Percentiles rank a stretch among this genome's conserved stretches.
phyloP scores from a whole-genome alignment of 2,888 invertebrate species.

The Neocrepidodera transversa region DNA sequence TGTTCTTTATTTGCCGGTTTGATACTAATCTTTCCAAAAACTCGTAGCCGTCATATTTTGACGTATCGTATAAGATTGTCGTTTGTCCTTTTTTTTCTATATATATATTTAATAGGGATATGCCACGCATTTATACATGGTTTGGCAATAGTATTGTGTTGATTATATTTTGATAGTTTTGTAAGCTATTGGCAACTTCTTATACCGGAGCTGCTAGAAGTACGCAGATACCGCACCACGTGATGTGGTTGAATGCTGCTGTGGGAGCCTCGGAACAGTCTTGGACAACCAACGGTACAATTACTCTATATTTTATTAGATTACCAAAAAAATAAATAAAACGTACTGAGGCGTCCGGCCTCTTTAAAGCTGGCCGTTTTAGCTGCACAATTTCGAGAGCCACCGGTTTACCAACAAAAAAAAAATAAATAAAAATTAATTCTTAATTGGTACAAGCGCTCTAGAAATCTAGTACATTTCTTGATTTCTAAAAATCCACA shows the following conservation, averaged over 20 bases:
- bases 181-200: slow-evolving; percentile 58
- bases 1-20: slow-evolving; percentile 39
- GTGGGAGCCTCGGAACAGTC: slow-evolving; percentile 58
- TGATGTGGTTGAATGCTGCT: slow-evolving; percentile 57
- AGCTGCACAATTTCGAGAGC: neutral
- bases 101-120: slow-evolving; percentile 35
- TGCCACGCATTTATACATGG: slow-evolving; percentile 59
- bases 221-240: slow-evolving; percentile 58
- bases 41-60: slow-evolving; percentile 28
- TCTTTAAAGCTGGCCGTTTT: neutral
- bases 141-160: slow-evolving; percentile 59
- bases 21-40: slow-evolving; percentile 43
- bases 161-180: slow-evolving; percentile 62
- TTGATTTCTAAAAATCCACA: too few species aligned
- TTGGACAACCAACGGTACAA: slow-evolving; percentile 60
- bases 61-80: slow-evolving; percentile 17
- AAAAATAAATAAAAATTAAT: too few species aligned
- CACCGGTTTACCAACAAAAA: neutral
- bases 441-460: too few species aligned
- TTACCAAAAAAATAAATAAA: slow-evolving; percentile 40
- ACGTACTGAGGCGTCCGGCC: slow-evolving; percentile 4
- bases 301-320: slow-evolving; percentile 51
- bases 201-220: slow-evolving; percentile 59
- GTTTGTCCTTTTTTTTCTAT: too few species aligned
- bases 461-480: too few species aligned